Base-by-base conservation (phyloP, 2,888 invertebrate species). In the Drosophila helvetica region DNA sequence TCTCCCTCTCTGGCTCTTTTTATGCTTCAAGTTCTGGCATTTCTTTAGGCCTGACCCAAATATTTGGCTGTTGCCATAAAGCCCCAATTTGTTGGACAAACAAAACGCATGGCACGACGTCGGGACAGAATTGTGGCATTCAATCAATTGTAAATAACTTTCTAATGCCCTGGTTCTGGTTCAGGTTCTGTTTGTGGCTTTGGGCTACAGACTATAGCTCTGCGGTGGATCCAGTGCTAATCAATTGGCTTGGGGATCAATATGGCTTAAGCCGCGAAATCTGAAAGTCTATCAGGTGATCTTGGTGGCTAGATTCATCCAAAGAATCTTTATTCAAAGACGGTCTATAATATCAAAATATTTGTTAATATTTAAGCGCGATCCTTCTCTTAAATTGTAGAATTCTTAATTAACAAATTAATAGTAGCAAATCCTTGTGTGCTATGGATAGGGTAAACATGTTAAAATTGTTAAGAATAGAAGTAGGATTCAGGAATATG, bases 21-120 rank as follows among this genome's bases (percentile, higher is more conserved):
- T 68, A 69, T 63, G 86, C 74, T 73, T 62, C 69, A 70, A 78
- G 78, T 88, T 84, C 88, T 86, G 89, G 86, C 85, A 79, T 80
- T 74, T 81, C 71, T 71, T 65, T 77, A 57, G 65, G 72, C 57
- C 72, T 89, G 89, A 85, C 88, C 90, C 75, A 82, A 78, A 82
- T 90, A 63, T 53, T 60, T 68, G 46, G 47, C 51, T 66, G 43
- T 61, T 33, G 52, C 52, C 38, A 61, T 59, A 50, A 51, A 62
- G 69, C 48, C 66, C 53, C 69, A 76, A 73, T 76, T 76, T 77
- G 73, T 73, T 76, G 58, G 62, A 51, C 66, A 75, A 73, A 76
- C 56, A 76, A 38, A 66, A 74, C 74, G 67, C 42, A 54, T 38
- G 46, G 43, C 59, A 59, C 52, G 67, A 45, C 47, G 7, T 46